A percentile compares a stretch with the other conserved stretches of the same genome.
Conservation (phyloP, 2,888 invertebrate genomes). For the Mythimna lalbum region DNA sequence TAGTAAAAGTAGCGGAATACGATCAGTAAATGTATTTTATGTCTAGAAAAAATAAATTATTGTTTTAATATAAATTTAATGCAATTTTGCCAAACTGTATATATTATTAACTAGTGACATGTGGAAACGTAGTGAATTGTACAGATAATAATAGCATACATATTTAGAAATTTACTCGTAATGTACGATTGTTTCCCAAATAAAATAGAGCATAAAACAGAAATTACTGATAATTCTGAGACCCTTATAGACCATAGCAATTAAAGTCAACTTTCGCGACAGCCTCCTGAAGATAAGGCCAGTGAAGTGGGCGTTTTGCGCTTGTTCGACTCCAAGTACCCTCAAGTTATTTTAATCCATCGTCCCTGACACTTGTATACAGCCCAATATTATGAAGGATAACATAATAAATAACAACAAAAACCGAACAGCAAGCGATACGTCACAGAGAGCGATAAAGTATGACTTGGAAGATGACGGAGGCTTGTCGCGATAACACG, state of each 20-base stretch:
- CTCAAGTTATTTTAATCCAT: constrained; percentile 25
- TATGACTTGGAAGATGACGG: constrained; percentile 78
- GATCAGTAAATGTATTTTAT: background rate
- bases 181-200: no score
- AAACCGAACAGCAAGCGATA: constrained; percentile 36
- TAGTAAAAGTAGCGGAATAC: background rate
- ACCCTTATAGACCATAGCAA: background rate
- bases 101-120: no score
- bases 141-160: no score
- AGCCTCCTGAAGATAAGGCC: constrained; percentile 26
- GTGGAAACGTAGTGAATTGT: no score
- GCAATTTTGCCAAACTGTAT: no score
- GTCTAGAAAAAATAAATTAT: no score
- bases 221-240: background rate
- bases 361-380: constrained; percentile 5
- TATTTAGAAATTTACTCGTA: no score
- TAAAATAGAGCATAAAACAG: background rate
- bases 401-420: constrained; percentile 55
- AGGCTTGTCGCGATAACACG: constrained; percentile 87
- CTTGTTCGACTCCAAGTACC: constrained; percentile 19
- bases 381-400: constrained; percentile 39
- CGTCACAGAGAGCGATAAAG: constrained; percentile 75
- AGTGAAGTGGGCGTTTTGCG: constrained; percentile 15
- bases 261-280: constrained; percentile 24
- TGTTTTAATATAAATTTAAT: no score